Percentiles rank a stretch among this genome's conserved stretches.
These are phyloP conservation scores for Aurelia sp. DNA, from an alignment of 30 jellyfish, hydroid and myxozoan species.

Conservation along the genomic window DNA sequence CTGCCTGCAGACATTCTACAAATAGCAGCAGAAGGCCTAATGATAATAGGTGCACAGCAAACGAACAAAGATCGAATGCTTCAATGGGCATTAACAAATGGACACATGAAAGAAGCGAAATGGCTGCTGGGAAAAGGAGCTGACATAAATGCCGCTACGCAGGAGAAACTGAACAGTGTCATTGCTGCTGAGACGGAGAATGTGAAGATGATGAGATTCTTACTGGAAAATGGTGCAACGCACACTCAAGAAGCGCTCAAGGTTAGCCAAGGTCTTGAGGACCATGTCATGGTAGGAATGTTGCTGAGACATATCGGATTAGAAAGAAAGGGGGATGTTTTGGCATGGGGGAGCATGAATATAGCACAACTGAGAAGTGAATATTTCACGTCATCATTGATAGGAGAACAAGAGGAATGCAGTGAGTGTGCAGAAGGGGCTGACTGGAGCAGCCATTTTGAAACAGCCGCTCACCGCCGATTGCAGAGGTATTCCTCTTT, in stretches of 20 bases:
- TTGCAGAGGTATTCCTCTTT: slow-evolving; percentile 16
- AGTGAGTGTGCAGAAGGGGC: not conserved
- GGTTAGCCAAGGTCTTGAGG: slow-evolving; percentile 32
- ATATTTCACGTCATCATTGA: slow-evolving; percentile 48
- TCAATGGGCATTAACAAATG: slow-evolving; percentile 77
- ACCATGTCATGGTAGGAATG: slow-evolving; percentile 63
- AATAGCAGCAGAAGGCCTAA: slow-evolving; percentile 69
- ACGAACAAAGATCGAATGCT: slow-evolving; percentile 65
- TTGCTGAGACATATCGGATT: slow-evolving; percentile 79
- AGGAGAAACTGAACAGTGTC: slow-evolving; percentile 43
- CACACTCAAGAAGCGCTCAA: slow-evolving; percentile 65
- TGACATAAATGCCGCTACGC: slow-evolving; percentile 68
- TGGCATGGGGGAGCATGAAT: slow-evolving; percentile 91
- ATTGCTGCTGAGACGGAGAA: slow-evolving; percentile 69
- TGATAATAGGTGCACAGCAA: slow-evolving; percentile 53
- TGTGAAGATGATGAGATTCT: slow-evolving; percentile 47
- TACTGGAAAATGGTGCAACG: slow-evolving; percentile 69
- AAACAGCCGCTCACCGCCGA: slow-evolving; percentile 47
- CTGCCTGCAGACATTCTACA: slow-evolving; percentile 30
- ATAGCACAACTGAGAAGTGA: slow-evolving; percentile 51
- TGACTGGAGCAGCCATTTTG: slow-evolving; percentile 47
- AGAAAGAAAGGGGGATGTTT: slow-evolving; percentile 69
- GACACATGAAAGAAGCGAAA: slow-evolving; percentile 43
- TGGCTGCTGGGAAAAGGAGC: slow-evolving; percentile 88
- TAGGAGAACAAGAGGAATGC: slow-evolving; percentile 6